phyloP scores from a whole-genome alignment of 2,113 vertebrate species.

The Ondatra zibethicus region DNA sequence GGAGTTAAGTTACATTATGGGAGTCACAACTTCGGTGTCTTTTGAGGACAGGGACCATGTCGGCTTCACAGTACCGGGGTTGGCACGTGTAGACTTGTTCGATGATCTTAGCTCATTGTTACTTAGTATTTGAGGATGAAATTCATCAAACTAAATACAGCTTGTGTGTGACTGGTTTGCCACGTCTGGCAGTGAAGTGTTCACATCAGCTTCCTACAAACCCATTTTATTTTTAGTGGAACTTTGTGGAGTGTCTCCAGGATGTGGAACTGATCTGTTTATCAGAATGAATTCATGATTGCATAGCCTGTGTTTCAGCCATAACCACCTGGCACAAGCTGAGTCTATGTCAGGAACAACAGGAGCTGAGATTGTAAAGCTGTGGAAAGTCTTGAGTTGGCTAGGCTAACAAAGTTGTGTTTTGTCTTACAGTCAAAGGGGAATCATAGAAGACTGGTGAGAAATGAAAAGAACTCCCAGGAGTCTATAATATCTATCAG shows the following conservation, averaged over 20 bases:
- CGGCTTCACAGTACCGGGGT: background rate
- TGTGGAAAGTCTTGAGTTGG: background rate
- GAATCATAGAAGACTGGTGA: background rate
- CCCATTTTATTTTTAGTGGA: slow-evolving; percentile 55
- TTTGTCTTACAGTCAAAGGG: background rate
- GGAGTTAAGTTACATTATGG: background rate
- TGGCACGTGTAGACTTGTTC: background rate
- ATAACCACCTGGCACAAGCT: background rate
- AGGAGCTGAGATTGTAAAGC: background rate
- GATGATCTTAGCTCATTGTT: background rate
- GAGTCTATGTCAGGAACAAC: background rate
- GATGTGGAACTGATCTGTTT: background rate
- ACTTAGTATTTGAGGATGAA: background rate
- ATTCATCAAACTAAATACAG: background rate
- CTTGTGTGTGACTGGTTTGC: background rate
- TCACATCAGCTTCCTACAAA: background rate
- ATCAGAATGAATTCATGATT: background rate
- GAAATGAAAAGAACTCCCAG: background rate
- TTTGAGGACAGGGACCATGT: background rate
- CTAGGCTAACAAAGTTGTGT: background rate
- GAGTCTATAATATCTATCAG: background rate
- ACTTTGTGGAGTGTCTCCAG: background rate
- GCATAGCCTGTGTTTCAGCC: background rate
- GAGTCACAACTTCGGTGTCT: background rate
- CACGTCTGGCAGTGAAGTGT: background rate